Evolutionary conservation across 2,888 invertebrate genomes (phyloP), one percentile per base, ranked within the genome.

Genomic region (Pachliopta kotzebuea): DNA sequence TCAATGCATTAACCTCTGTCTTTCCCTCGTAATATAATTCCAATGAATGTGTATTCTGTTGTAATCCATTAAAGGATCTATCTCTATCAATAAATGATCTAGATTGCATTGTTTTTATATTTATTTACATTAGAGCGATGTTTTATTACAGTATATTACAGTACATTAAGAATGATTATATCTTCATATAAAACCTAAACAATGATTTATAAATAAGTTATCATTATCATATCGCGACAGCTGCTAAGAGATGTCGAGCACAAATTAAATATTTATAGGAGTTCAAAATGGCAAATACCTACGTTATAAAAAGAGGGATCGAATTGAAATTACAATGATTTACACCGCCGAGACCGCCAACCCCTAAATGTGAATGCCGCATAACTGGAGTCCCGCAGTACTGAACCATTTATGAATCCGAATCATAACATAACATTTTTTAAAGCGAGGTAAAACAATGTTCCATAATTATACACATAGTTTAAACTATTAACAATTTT

Each of bases 271-370:
- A 63, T 67, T 66, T 68, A 60, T 62, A 55, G 64, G 65, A 61
- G 68, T 54, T 59, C 54, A 67, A 63, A 70, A 63, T 67, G 70
- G 68, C 67, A 69, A 69, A 67, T 68, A 65, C 64, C 57, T 66
- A 67, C 65, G 60, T 66, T 62, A 69, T 68, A 70, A 69, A 68
- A 71, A 70, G 70, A 62, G 68, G 65, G 69, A 69, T 67, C 70
- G 68, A 73, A 75, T 76, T 75, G 72, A 76, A 75, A 77, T 78
- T 76, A 76, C 76, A 75, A 74, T 76, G 76, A 77, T 78, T 78
- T 76, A 77, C 75, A 74, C 70, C 72, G 67, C 70, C 70, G 61
- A 67, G 67, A 67, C 69, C 69, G 70, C 67, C 71, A 72, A 72
- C 73, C 72, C 37, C 70, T 69, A 71, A 74, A 74, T 74, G 73